Evolutionary conservation across 2,113 vertebrate genomes (phyloP).

Genomic region (Hystrix cristata): DNA sequence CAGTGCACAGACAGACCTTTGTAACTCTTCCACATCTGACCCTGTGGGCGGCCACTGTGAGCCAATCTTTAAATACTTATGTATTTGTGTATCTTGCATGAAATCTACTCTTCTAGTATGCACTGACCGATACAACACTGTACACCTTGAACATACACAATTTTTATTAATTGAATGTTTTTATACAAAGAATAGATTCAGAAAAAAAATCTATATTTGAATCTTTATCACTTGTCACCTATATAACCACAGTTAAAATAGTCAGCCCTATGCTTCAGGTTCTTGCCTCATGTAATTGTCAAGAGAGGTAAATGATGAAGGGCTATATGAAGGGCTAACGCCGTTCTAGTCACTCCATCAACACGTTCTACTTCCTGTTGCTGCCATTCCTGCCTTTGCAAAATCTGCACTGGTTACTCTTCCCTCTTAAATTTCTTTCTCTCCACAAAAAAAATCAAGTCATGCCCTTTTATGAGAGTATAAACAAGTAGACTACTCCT

Average conservation of each 20-base stretch:
- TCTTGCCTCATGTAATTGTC: not conserved
- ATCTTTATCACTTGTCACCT: not conserved
- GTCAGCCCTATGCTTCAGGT: not conserved
- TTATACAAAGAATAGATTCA: not conserved
- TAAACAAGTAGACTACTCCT: not conserved
- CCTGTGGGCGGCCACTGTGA: too few species aligned
- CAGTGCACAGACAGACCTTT: too few species aligned
- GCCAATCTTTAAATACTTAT: too few species aligned
- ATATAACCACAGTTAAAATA: not conserved
- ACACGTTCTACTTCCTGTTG: not conserved
- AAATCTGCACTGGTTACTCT: not conserved
- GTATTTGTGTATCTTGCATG: too few species aligned
- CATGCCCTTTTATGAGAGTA: not conserved
- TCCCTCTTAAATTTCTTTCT: not conserved
- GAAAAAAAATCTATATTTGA: not conserved
- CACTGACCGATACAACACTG: not conserved
- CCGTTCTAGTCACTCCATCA: not conserved
- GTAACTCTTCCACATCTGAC: too few species aligned
- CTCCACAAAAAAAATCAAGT: not conserved
- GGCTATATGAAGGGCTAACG: not conserved
- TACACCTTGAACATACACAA: not conserved
- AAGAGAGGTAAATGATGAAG: not conserved
- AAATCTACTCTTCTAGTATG: too few species aligned
- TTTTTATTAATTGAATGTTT: not conserved
- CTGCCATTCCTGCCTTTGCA: not conserved